Conservation (phyloP, 2,888 invertebrate species). For the Schizaphis graminum region DNA sequence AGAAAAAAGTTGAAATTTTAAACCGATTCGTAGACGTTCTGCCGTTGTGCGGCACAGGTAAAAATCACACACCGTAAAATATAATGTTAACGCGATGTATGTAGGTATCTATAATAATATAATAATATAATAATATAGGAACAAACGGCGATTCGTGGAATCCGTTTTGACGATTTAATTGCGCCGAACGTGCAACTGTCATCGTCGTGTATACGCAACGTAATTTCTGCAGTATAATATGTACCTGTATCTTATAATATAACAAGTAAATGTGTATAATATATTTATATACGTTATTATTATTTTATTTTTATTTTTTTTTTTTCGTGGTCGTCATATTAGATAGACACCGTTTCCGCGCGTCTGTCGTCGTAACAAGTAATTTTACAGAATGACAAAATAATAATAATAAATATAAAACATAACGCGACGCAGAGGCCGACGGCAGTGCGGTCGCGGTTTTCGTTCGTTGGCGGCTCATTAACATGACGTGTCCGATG, state of each 20-base stretch:
- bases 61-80: neutral
- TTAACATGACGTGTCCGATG: neutral
- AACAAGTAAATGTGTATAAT: neutral
- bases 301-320: neutral
- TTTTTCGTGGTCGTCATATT: neutral
- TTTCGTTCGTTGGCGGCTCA: neutral
- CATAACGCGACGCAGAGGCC: neutral
- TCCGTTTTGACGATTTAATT: constrained; percentile 30
- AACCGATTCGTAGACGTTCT: neutral
- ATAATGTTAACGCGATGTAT: neutral
- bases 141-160: neutral
- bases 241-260: neutral
- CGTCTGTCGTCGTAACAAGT: neutral
- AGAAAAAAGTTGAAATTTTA: neutral
- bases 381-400: neutral
- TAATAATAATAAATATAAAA: neutral
- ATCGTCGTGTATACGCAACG: neutral
- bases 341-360: neutral
- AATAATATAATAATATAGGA: neutral
- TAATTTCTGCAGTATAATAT: neutral
- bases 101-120: neutral
- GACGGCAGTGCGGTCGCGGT: neutral
- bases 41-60: neutral
- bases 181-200: constrained; percentile 33
- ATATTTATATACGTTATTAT: neutral